Percentiles rank a stretch among this genome's conserved stretches.
Evolutionary conservation across 2,888 invertebrate species (phyloP).

Genomic region (Ommatoiulus sabulosus): DNA sequence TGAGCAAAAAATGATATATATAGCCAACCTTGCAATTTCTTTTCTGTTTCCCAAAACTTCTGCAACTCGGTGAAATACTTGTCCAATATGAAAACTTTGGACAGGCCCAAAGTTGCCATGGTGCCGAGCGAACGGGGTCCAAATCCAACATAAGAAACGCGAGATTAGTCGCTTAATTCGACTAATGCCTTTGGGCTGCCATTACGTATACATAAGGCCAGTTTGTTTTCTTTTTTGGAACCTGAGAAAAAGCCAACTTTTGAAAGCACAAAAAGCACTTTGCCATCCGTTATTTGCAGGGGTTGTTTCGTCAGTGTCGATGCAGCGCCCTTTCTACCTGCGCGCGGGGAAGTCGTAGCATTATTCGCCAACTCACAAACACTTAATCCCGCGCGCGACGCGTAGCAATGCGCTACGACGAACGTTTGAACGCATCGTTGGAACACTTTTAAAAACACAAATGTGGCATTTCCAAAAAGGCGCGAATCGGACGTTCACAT

Average conservation of each 20-base stretch:
- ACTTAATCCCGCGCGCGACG: not conserved
- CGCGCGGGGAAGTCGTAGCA: too few species aligned
- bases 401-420: not conserved
- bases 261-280: too few species aligned
- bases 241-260: not conserved
- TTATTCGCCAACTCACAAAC: slow-evolving; percentile 27
- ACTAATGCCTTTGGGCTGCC: not conserved
- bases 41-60: slow-evolving; percentile 97
- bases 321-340: too few species aligned
- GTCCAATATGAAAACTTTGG: slow-evolving; percentile 97
- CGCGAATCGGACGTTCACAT: not conserved
- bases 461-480: not conserved
- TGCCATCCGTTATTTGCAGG: not conserved
- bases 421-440: not conserved
- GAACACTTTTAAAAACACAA: not conserved
- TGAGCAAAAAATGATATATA: too few species aligned
- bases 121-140: not conserved
- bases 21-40: slow-evolving; percentile 86
- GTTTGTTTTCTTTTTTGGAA: too few species aligned
- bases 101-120: slow-evolving; percentile 96
- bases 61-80: slow-evolving; percentile 97
- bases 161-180: not conserved
- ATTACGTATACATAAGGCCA: not conserved
- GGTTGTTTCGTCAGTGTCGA: not conserved
- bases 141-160: slow-evolving; percentile 30